phyloP scores from a whole-genome alignment of 1,140 invertebrate species.

The Branchinecta lindahli region DNA sequence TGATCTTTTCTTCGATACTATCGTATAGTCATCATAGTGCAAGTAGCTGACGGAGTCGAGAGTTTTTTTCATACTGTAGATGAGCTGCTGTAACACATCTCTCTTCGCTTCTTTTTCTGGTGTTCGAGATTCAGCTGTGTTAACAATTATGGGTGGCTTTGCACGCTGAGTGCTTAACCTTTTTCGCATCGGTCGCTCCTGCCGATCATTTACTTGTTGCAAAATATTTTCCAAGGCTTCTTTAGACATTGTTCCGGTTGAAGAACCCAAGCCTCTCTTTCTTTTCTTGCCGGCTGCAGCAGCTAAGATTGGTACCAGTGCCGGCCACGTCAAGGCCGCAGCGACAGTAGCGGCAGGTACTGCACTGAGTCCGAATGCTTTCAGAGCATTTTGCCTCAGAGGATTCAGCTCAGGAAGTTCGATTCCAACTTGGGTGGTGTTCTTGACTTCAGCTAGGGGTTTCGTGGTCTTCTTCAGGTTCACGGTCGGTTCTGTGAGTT shows the following conservation, averaged over 20 bases:
- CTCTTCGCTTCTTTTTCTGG: too few relatives aligned
- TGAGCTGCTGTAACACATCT: too few relatives aligned
- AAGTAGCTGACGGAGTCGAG: too few relatives aligned
- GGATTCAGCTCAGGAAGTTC: neutral
- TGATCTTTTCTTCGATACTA: too few relatives aligned
- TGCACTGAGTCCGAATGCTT: neutral
- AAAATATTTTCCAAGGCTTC: neutral
- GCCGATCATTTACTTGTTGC: too few relatives aligned
- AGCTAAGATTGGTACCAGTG: neutral
- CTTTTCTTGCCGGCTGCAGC: neutral
- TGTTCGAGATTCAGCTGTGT: too few relatives aligned
- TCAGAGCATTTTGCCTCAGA: neutral
- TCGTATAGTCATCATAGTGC: too few relatives aligned
- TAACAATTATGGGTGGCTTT: too few relatives aligned
- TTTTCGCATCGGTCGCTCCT: too few relatives aligned
- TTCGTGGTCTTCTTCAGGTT: neutral
- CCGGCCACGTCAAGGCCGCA: neutral
- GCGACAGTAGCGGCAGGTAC: neutral
- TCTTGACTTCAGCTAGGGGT: neutral
- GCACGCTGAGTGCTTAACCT: too few relatives aligned
- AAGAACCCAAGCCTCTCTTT: neutral
- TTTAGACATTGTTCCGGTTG: neutral
- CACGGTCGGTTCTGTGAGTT: too few relatives aligned
- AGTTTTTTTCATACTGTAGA: too few relatives aligned
- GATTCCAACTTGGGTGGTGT: neutral